Evolutionary conservation across 1,140 invertebrate genomes (phyloP).

Genomic region (Dreissena rostriformis): DNA sequence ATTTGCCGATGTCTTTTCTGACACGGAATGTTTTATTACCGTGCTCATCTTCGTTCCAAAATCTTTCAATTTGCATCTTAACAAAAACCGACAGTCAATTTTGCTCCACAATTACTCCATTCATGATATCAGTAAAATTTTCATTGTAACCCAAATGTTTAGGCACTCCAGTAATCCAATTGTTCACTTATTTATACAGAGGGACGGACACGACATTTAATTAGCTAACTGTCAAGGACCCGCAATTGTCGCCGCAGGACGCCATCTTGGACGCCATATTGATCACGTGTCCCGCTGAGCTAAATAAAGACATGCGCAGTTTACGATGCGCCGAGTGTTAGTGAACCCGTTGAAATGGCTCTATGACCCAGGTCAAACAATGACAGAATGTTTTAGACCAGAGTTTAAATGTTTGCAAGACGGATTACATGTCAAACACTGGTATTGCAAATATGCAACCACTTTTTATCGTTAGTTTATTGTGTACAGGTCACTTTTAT

Average conservation of each 20-base stretch:
- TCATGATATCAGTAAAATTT: neutral
- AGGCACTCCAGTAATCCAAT: neutral
- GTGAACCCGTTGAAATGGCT: neutral
- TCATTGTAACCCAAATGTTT: neutral
- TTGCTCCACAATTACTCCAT: neutral
- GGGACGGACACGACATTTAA: constrained; percentile 31
- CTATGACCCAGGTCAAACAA: neutral
- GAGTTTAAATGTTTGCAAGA: neutral
- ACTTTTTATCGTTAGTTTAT: too few species aligned
- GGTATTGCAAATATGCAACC: neutral
- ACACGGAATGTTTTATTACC: too few species aligned
- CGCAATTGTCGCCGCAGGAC: constrained; percentile 28
- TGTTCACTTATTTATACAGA: constrained; percentile 43
- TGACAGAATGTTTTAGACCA: neutral
- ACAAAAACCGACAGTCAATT: too few species aligned
- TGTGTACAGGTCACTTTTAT: too few species aligned
- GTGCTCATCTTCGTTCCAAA: too few species aligned
- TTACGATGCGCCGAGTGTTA: constrained; percentile 12
- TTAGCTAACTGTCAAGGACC: constrained; percentile 31
- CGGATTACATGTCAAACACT: neutral
- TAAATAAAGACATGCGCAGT: constrained; percentile 47
- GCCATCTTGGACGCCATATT: constrained; percentile 42
- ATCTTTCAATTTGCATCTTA: too few species aligned
- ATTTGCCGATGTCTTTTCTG: too few species aligned
- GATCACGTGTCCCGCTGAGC: constrained; percentile 25